Evolutionary conservation across 2,113 vertebrate species (phyloP).

Genomic region (Colistium nudipinnis): DNA sequence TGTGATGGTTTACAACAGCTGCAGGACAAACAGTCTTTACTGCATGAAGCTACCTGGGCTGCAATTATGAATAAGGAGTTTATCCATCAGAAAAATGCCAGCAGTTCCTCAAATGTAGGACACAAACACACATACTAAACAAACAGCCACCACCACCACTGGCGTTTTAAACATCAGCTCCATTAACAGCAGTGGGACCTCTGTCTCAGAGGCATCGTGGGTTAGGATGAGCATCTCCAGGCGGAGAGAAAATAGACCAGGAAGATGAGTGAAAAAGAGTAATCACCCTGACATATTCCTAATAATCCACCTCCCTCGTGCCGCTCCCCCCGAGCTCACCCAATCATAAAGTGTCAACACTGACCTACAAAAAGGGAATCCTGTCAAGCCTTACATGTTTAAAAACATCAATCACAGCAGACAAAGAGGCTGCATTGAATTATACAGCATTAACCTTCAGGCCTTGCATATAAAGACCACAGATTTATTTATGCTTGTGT

Average conservation of each 20-base stretch:
- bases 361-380: constrained; percentile 86
- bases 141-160: constrained; percentile 78
- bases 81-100: constrained; percentile 75
- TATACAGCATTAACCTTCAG: constrained; percentile 98
- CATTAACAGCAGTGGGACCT: constrained; percentile 86
- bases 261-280: constrained; percentile 72
- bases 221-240: constrained; percentile 83
- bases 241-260: constrained; percentile 65
- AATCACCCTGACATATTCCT: constrained; percentile 82
- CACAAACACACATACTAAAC: constrained; percentile 77
- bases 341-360: constrained; percentile 85
- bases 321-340: constrained; percentile 76
- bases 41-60: constrained; percentile 74
- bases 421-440: constrained; percentile 92
- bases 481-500: constrained; percentile 92
- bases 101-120: constrained; percentile 78
- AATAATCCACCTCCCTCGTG: constrained; percentile 82
- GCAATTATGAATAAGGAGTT: constrained; percentile 85
- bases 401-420: constrained; percentile 93
- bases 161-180: constrained; percentile 79
- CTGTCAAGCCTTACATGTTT: constrained; percentile 87
- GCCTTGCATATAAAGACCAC: constrained; percentile 93
- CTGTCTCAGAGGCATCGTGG: constrained; percentile 81
- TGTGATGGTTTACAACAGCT: constrained; percentile 81
- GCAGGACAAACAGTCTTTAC: constrained; percentile 56